These are phyloP conservation scores for Rafetus swinhoei DNA, from an alignment of 2,113 vertebrate genomes.

Conservation along the genomic window DNA sequence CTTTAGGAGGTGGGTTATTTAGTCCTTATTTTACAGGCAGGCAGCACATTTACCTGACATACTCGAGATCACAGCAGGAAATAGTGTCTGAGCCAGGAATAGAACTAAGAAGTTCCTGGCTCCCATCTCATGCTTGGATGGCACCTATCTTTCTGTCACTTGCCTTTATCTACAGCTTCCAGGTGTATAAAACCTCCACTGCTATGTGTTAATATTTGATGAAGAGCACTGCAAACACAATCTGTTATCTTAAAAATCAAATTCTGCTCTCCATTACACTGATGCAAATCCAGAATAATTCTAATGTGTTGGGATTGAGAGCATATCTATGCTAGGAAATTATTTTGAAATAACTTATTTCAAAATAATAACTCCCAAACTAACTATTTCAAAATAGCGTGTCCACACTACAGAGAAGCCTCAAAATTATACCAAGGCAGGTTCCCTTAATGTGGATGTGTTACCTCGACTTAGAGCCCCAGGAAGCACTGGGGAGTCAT, in stretches of 20 bases:
- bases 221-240: background rate
- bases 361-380: too few relatives aligned
- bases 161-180: background rate
- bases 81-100: background rate
- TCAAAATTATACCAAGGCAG: too few relatives aligned
- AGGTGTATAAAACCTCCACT: background rate
- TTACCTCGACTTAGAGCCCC: too few relatives aligned
- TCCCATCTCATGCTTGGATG: background rate
- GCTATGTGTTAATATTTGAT: background rate
- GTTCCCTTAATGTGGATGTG: too few relatives aligned
- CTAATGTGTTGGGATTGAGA: background rate
- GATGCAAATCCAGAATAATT: background rate
- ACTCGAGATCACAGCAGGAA: background rate
- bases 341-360: too few relatives aligned
- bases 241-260: constrained; percentile 11
- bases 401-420: too few relatives aligned
- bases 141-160: background rate
- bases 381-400: too few relatives aligned
- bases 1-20: background rate
- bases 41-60: background rate
- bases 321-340: too few relatives aligned
- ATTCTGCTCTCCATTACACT: background rate
- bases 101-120: background rate
- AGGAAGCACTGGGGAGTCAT: too few relatives aligned
- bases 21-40: background rate